Base-by-base conservation (phyloP, 2,797 vertebrate species). In the Stomatorhinus walkeri region DNA sequence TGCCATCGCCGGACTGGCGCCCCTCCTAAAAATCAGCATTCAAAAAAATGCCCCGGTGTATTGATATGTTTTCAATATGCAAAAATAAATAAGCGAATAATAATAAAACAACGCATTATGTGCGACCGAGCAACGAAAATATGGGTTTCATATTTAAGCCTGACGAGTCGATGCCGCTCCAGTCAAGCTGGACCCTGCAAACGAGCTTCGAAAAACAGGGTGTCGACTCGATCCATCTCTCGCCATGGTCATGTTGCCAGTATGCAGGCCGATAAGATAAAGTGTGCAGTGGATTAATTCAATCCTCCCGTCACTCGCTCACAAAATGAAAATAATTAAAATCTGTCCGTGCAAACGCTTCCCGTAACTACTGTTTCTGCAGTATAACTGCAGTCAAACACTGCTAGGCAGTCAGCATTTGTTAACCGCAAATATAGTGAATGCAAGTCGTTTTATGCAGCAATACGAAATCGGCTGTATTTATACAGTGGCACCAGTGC, bases 11-110 rank as follows among this genome's bases (percentile, higher is more conserved):
- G 28, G 28, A 86, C 32, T 7, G 46, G 51, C 36, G 48, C 32
- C 85, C 24, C 85, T 86, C 85, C 85, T 86, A 86, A 56, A 61
- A 86, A 86, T 9, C n/a, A 19, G 81, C 81, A 85, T 85, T 48
- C 81, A 85, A 85, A 51, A 46, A 48, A 48, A 85, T 48, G 40
- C 16, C 19, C 48, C 0, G 49, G 9, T 22, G 1, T 10, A 22
- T 16, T 43, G n/a, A 22, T 28, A 28, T 24, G 4, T 85, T 8
- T 9, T 22, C 2, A 59, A 87, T 52, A 16, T 12, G 81, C 81
- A 85, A 28, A 48, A 22, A 72, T 6, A 72, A 72, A 19, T 16
- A 36, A 36, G 22, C 22, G 28, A 85, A 85, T 49, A 0, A 46
- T 83, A 83, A 43, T 48, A 48, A 24, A n/a, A 51, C 8, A 24